A percentile compares a stretch with the other conserved stretches of the same genome.
phyloP scores from a whole-genome alignment of 2,797 vertebrate species.

The Lagodon rhomboides region DNA sequence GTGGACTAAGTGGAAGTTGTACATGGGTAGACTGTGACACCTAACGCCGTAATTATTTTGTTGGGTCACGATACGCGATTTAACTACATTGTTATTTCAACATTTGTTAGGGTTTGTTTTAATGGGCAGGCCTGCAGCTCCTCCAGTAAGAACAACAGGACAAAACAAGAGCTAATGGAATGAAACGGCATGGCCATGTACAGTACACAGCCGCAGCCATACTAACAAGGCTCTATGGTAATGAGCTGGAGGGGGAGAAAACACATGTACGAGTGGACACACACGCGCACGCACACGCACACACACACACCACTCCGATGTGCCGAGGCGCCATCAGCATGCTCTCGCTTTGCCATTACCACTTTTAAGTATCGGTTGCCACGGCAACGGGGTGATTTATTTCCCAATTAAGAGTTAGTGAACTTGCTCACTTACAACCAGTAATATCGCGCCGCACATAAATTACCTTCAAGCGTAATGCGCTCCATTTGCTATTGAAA shows the following conservation, averaged over 20 bases:
- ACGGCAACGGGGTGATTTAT: constrained; percentile 78
- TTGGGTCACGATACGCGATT: constrained; percentile 42
- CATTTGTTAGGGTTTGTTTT: constrained; percentile 54
- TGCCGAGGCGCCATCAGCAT: constrained; percentile 52
- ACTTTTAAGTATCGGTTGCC: constrained; percentile 67
- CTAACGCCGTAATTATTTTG: constrained; percentile 35
- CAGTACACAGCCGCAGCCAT: constrained; percentile 53
- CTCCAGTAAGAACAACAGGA: constrained; percentile 32
- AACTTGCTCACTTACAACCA: constrained; percentile 68
- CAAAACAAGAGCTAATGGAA: constrained; percentile 62
- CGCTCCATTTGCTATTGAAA: constrained; percentile 52
- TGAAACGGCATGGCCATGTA: constrained; percentile 49
- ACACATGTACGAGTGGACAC: constrained; percentile 52
- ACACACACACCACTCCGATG: constrained; percentile 17
- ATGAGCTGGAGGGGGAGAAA: constrained; percentile 68
- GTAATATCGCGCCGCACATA: constrained; percentile 70
- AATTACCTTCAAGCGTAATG: constrained; percentile 69
- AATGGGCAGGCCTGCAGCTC: constrained; percentile 39
- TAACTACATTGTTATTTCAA: constrained; percentile 52
- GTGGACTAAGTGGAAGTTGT: constrained; percentile 10
- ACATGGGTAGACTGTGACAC: constrained; percentile 11
- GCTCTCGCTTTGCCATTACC: constrained; percentile 63
- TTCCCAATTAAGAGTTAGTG: constrained; percentile 79
- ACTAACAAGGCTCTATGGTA: constrained; percentile 67
- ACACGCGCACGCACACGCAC: constrained; percentile 30